Percentiles rank a stretch among this genome's conserved stretches.
Evolutionary conservation across 2,113 vertebrate species (phyloP).

Genomic region (Gavialis gangeticus): DNA sequence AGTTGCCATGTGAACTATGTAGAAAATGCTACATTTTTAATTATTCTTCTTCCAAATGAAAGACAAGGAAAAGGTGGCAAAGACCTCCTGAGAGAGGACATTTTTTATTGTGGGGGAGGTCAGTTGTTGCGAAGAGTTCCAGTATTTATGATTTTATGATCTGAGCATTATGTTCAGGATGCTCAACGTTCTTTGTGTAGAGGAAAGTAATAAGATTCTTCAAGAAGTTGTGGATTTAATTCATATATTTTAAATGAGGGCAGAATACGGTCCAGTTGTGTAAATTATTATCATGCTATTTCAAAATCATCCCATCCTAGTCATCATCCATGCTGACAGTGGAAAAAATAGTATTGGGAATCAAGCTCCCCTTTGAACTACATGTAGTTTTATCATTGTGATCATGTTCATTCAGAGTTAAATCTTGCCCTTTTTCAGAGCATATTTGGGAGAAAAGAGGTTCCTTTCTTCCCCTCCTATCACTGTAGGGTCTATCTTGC

Average conservation of each 20-base stretch:
- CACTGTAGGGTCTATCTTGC: neutral
- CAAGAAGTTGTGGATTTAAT: neutral
- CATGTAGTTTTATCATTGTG: neutral
- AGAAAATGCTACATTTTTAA: accelerated
- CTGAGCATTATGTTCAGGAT: neutral
- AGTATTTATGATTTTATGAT: neutral
- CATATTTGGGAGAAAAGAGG: accelerated
- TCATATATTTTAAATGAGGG: neutral
- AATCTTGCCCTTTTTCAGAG: accelerated
- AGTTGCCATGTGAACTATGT: neutral
- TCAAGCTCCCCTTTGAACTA: neutral
- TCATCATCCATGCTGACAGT: neutral
- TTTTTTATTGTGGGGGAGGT: neutral
- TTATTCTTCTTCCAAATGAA: accelerated
- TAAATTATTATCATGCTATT: neutral
- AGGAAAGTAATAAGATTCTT: neutral
- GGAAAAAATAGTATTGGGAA: neutral
- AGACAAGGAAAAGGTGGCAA: neutral
- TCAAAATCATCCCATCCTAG: neutral
- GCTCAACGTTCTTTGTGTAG: neutral
- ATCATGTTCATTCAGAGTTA: neutral
- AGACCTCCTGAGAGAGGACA: neutral
- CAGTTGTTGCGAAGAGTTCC: neutral
- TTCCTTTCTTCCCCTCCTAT: neutral
- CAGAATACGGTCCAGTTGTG: neutral